A percentile compares a stretch with the other conserved stretches of the same genome.
Evolutionary conservation across 2,888 invertebrate genomes (phyloP).

Genomic region (Hemithea aestivaria): DNA sequence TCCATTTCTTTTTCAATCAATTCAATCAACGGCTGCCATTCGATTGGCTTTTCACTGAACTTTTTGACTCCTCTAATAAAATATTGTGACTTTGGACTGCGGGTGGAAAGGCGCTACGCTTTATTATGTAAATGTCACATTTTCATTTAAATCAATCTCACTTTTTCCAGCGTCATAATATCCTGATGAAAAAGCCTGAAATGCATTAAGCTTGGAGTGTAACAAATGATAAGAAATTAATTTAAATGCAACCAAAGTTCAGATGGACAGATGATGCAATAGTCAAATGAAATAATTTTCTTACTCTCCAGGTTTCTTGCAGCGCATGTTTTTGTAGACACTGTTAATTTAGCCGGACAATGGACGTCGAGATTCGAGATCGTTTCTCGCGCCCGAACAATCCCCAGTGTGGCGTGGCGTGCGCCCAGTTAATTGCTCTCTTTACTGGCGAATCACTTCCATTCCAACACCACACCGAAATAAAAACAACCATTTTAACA

Average conservation of each 20-base stretch:
- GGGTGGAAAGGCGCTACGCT: constrained; percentile 2
- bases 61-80: constrained; percentile 47
- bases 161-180: too few species aligned
- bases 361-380: constrained; percentile 49
- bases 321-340: constrained; percentile 49
- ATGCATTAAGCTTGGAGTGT: too few species aligned
- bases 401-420: constrained; percentile 49
- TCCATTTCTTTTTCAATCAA: constrained; percentile 72
- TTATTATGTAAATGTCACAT: constrained; percentile 1
- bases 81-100: constrained; percentile 24
- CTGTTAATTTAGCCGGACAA: constrained; percentile 65
- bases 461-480: constrained; percentile 38
- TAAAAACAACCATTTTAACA: constrained; percentile 33
- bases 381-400: constrained; percentile 55
- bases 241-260: too few species aligned
- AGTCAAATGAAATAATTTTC: constrained; percentile 20
- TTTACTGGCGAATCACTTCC: constrained; percentile 54
- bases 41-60: constrained; percentile 57
- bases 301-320: constrained; percentile 27
- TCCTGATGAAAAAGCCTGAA: too few species aligned
- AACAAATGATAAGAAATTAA: too few species aligned
- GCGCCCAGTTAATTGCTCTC: constrained; percentile 62
- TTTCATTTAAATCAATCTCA: too few species aligned
- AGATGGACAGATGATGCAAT: constrained; percentile 22
- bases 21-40: constrained; percentile 67